phyloP scores from a whole-genome alignment of 2,797 vertebrate species.

The Margarornis squamiger region DNA sequence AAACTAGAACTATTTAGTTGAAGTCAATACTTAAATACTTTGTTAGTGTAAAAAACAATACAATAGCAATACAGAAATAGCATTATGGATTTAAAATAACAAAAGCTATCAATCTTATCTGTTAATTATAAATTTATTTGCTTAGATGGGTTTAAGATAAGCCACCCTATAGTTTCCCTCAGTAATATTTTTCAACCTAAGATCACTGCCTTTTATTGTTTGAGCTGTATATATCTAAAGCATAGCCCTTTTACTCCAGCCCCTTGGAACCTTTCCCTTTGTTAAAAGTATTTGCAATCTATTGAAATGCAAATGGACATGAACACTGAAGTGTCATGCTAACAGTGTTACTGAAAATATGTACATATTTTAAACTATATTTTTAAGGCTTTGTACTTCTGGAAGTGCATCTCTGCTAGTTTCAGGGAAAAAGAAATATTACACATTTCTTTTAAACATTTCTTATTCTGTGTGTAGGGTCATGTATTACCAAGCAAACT shows the following conservation, averaged over 20 bases:
- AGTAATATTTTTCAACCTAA: neutral
- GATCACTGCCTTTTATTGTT: neutral
- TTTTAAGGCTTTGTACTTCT: neutral
- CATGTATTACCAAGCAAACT: neutral
- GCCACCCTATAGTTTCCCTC: neutral
- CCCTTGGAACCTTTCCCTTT: neutral
- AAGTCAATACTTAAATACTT: neutral
- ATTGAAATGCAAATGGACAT: neutral
- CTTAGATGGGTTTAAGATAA: neutral
- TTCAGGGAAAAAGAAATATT: neutral
- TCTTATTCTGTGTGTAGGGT: neutral
- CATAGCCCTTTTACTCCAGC: neutral
- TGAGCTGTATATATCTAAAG: neutral
- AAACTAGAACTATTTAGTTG: neutral
- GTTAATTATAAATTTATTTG: neutral
- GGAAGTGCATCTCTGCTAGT: neutral
- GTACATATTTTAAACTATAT: neutral
- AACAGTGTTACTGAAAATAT: neutral
- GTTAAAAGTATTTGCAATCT: neutral
- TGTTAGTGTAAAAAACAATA: neutral
- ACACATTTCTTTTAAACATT: neutral
- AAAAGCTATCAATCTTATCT: neutral
- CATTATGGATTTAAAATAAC: neutral
- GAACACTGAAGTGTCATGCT: neutral
- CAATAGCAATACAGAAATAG: neutral